A percentile compares a stretch with the other conserved stretches of the same genome.
phyloP scores from a whole-genome alignment of 2,113 vertebrate genomes.

The Ursus arctos region DNA sequence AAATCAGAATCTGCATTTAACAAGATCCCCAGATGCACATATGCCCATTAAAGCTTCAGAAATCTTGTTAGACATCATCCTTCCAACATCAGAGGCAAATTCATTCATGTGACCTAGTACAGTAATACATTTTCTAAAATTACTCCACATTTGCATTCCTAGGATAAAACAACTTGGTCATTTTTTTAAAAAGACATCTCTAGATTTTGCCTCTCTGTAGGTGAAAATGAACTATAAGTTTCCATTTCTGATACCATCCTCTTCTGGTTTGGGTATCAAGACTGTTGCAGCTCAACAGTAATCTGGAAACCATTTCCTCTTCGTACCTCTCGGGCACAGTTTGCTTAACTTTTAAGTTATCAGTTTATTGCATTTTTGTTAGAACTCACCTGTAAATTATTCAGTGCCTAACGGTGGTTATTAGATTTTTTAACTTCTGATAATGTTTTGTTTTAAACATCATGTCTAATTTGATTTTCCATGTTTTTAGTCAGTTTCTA shows the following conservation, averaged over 20 bases:
- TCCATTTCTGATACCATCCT: not conserved
- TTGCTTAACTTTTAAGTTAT: not conserved
- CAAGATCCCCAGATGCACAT: rapidly evolving
- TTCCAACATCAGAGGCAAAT: not conserved
- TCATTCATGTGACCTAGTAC: not conserved
- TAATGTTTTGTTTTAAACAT: not conserved
- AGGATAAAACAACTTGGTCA: not conserved
- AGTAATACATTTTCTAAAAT: not conserved
- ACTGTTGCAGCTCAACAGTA: not conserved
- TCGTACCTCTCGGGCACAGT: not conserved
- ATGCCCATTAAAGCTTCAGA: rapidly evolving
- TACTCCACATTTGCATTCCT: not conserved
- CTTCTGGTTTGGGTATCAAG: not conserved
- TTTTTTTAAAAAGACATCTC: not conserved
- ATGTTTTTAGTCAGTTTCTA: not conserved
- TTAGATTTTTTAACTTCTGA: constrained; percentile 52
- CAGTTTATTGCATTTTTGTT: not conserved
- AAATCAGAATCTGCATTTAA: not conserved
- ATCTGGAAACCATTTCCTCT: not conserved
- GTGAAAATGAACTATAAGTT: not conserved
- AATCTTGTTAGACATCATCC: not conserved
- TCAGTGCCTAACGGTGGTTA: not conserved
- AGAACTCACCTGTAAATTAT: not conserved
- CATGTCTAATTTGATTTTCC: not conserved
- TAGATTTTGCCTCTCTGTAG: not conserved